Conservation (phyloP, 2,113 vertebrate genomes). For the Meleagris gallopavo region DNA sequence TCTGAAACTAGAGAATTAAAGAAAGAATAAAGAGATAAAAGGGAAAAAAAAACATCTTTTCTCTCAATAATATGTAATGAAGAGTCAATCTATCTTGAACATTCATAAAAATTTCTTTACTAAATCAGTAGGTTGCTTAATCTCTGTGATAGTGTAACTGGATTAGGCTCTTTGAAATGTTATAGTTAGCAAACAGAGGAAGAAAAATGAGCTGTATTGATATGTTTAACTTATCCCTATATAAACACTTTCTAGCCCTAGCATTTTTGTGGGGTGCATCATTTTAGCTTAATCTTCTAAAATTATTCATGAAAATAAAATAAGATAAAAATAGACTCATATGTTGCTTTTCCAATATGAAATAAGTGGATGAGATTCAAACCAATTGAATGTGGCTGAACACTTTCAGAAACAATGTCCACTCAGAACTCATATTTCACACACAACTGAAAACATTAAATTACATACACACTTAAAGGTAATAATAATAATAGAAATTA, state of each 20-base stretch:
- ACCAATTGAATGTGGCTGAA: not conserved
- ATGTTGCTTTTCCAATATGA: not conserved
- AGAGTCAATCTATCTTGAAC: not conserved
- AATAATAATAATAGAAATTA: not conserved
- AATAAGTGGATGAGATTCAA: not conserved
- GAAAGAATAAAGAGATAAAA: not conserved
- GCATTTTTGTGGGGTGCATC: not conserved
- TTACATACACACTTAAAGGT: not conserved
- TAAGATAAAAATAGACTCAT: not conserved
- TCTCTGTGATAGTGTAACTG: not conserved
- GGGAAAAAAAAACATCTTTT: not conserved
- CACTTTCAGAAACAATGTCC: not conserved
- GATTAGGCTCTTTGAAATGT: not conserved
- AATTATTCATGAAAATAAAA: not conserved
- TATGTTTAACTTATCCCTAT: not conserved
- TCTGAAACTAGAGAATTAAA: not conserved
- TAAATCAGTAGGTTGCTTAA: not conserved
- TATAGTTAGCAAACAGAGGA: not conserved
- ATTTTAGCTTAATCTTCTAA: not conserved
- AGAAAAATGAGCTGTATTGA: not conserved
- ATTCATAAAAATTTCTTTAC: not conserved
- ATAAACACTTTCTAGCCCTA: not conserved
- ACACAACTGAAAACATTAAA: not conserved
- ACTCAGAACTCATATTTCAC: not conserved
- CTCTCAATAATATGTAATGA: not conserved